Evolutionary conservation across 2,113 vertebrate species (phyloP), one percentile per base, ranked within the genome.

Genomic region (Podilymbus podiceps): DNA sequence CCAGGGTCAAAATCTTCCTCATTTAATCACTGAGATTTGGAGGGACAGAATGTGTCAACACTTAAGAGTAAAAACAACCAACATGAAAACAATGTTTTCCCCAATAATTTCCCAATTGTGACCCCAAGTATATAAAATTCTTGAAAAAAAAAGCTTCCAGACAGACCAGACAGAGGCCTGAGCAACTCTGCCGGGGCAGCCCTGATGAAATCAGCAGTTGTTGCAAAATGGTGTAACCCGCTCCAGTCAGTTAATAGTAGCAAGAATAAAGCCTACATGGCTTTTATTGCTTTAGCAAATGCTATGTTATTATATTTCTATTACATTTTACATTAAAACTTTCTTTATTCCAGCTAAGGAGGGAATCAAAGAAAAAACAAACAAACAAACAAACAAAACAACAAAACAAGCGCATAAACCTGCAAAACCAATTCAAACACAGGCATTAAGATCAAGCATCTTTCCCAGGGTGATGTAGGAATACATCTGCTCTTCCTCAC

Each of bases 41-140:
- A 90, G 62, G 62, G 69, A 90, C 76, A 79, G 74, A 95, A 94
- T 55, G 81, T 93, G 89, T 72, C 93, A 81, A 74, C 92, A 85
- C 87, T 66, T 60, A 11, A 11, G 9, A 85, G 38, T 53, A 77
- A 95, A 88, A 96, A 76, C 50, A 89, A 76, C n/a, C 64, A 74
- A 23, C 30, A 35, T 3, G 47, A 84, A 94, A 93, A 77, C 27
- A 91, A 52, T 59, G 23, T 76, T 92, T 90, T 63, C 38, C 23
- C 15, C 46, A 80, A 79, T 50, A 76, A 74, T 81, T 90, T 81
- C 72, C 64, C 85, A 72, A 7, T 28, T 86, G 21, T 52, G 21
- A 53, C 77, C 82, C 52, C 75, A 74, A 69, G 12, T 28, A 63
- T 17, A 59, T 40, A 13, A 77, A 67, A 77, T 60, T 90, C 38